Evolutionary conservation across 2,888 invertebrate species (phyloP).

Genomic region (Meloe dianella): DNA sequence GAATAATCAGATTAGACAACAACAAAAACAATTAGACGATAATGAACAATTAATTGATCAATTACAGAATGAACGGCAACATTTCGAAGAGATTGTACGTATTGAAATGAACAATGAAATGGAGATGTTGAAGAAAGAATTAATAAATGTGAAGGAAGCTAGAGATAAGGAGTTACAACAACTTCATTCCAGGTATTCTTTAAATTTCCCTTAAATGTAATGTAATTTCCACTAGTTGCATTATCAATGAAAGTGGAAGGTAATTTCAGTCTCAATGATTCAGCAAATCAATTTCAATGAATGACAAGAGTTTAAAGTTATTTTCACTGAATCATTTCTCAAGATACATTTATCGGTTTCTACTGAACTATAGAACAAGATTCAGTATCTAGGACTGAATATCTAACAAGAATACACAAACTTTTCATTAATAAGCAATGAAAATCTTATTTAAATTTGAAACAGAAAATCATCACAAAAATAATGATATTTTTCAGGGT

Average conservation of each 20-base stretch:
- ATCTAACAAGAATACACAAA: too few species aligned
- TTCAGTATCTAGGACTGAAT: too few species aligned
- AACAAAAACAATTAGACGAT: slow-evolving; percentile 67
- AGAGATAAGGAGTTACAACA: slow-evolving; percentile 80
- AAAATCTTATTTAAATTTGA: background rate
- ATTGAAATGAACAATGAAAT: slow-evolving; percentile 70
- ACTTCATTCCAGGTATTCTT: slow-evolving; percentile 74
- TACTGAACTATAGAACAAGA: too few species aligned
- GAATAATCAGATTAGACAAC: slow-evolving; percentile 68
- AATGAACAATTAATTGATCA: slow-evolving; percentile 60
- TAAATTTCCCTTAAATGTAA: slow-evolving; percentile 10
- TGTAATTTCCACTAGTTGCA: slow-evolving; percentile 4
- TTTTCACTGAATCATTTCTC: background rate
- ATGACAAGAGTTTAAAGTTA: too few species aligned
- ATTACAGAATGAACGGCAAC: slow-evolving; percentile 64
- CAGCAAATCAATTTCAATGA: too few species aligned
- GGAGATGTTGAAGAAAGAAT: slow-evolving; percentile 67
- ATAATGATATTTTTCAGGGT: slow-evolving; percentile 63
- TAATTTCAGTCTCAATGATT: too few species aligned
- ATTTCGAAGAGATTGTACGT: slow-evolving; percentile 66
- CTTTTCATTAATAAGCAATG: too few species aligned
- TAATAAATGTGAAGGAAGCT: slow-evolving; percentile 64
- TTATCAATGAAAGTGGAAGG: too few species aligned
- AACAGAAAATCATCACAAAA: background rate
- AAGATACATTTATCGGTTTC: too few species aligned